A percentile compares a stretch with the other conserved stretches of the same genome.
Conservation (phyloP, 2,113 vertebrate species). For the Gymnorhina tibicen region DNA sequence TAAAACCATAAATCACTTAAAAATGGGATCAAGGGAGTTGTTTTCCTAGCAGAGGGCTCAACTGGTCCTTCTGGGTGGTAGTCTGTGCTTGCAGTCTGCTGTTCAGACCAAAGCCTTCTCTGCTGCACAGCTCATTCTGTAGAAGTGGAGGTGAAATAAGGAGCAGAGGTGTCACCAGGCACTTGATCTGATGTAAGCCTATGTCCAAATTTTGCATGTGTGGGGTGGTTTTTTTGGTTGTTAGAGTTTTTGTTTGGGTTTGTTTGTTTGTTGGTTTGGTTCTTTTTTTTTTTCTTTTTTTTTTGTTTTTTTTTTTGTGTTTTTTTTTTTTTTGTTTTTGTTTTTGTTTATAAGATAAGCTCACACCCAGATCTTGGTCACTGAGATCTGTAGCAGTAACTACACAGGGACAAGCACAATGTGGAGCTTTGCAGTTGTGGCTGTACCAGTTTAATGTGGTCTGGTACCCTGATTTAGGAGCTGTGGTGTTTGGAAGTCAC, state of each 20-base stretch:
- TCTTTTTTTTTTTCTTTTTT: not conserved
- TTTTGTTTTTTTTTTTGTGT: not conserved
- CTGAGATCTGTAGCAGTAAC: not conserved
- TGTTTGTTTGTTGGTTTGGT: no score
- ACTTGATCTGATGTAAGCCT: not conserved
- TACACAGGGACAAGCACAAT: not conserved
- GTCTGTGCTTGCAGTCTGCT: not conserved
- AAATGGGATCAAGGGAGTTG: not conserved
- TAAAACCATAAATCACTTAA: not conserved
- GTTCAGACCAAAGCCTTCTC: not conserved
- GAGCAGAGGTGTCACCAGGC: not conserved
- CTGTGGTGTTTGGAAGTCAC: not conserved
- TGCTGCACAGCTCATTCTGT: not conserved
- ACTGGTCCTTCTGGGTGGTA: not conserved
- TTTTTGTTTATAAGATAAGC: not conserved
- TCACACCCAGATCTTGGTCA: not conserved
- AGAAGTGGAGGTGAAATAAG: not conserved
- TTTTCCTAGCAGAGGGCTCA: rapidly evolving
- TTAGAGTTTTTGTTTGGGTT: not conserved
- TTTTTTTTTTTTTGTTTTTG: not conserved
- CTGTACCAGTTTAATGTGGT: not conserved
- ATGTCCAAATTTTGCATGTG: not conserved
- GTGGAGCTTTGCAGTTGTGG: not conserved
- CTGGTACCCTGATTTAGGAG: not conserved
- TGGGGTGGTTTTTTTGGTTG: rapidly evolving